phyloP scores from a whole-genome alignment of 2,797 vertebrate species.

The Gallinago stenura region DNA sequence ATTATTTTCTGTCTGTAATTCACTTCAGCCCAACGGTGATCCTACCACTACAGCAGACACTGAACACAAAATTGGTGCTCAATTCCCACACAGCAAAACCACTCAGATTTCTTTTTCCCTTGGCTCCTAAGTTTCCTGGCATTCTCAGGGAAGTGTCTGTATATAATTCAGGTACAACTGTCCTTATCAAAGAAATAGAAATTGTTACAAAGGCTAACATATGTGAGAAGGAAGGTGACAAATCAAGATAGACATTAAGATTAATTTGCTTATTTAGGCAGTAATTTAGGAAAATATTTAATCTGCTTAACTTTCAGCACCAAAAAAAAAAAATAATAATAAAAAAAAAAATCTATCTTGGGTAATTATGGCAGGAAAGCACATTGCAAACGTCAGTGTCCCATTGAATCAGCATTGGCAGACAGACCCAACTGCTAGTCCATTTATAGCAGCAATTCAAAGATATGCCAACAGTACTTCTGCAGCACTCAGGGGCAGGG shows the following conservation, averaged over 20 bases:
- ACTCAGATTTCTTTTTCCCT: not conserved
- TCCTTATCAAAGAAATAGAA: not conserved
- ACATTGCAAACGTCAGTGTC: fast-evolving
- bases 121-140: not conserved
- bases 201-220: fast-evolving
- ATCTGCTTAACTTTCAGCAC: not conserved
- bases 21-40: not conserved
- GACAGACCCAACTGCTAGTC: not conserved
- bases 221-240: not conserved
- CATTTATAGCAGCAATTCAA: not conserved
- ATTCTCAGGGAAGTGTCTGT: not conserved
- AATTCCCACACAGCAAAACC: not conserved
- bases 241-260: not conserved
- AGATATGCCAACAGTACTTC: not conserved
- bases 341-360: not conserved
- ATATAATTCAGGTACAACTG: not conserved
- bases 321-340: too few species aligned
- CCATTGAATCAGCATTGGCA: not conserved
- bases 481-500: not conserved
- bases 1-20: not conserved
- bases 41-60: not conserved
- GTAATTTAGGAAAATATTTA: not conserved
- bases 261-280: not conserved
- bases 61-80: not conserved
- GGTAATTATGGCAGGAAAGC: not conserved